These are phyloP conservation scores for Stictonetta naevosa DNA, from an alignment of 2,113 vertebrate genomes.

Conservation along the genomic window DNA sequence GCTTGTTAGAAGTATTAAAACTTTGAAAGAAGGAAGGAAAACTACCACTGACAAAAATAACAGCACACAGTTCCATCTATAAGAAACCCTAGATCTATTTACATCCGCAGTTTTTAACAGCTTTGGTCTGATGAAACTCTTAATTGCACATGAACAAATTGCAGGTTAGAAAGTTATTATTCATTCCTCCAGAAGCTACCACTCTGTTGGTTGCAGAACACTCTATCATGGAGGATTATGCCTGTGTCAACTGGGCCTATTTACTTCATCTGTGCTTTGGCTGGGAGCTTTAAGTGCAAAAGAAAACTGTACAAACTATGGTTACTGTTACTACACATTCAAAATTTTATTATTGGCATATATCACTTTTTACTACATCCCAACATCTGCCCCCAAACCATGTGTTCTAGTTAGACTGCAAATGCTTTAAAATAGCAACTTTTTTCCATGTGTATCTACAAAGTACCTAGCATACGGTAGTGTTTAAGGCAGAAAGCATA, in stretches of 20 bases:
- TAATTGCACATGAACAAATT: not conserved
- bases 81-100: not conserved
- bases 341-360: not conserved
- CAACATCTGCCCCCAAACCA: constrained; percentile 43
- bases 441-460: not conserved
- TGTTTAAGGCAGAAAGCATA: constrained; percentile 22
- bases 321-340: not conserved
- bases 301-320: not conserved
- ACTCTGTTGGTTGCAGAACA: not conserved
- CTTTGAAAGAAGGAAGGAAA: not conserved
- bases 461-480: not conserved
- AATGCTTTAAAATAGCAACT: constrained; percentile 12
- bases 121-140: not conserved
- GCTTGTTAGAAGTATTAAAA: not conserved
- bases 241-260: not conserved
- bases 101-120: not conserved
- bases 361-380: not conserved
- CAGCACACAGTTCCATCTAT: not conserved
- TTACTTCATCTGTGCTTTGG: not conserved
- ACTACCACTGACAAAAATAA: not conserved
- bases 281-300: not conserved
- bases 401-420: constrained; percentile 37
- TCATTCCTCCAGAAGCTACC: not conserved
- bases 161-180: not conserved
- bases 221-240: not conserved